Percentiles rank a stretch among this genome's conserved stretches.
phyloP scores from a whole-genome alignment of 2,888 invertebrate genomes.

The Lepetodrilus schrolli region DNA sequence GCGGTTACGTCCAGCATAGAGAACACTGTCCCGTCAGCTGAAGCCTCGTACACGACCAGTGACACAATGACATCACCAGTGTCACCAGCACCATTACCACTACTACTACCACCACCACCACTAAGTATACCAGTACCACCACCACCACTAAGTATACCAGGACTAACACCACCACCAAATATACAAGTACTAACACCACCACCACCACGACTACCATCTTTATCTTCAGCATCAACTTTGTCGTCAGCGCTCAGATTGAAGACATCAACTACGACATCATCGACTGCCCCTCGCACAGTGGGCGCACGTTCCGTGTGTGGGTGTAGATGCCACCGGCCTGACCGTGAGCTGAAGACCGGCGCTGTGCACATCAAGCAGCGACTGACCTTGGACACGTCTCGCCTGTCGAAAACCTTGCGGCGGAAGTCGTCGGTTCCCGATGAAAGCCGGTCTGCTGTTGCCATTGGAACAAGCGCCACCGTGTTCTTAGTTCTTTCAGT shows the following conservation, averaged over 20 bases:
- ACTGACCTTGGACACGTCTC: background rate
- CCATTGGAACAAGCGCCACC: background rate
- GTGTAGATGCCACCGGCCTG: too few relatives aligned
- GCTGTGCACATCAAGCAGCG: background rate
- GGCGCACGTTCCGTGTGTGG: too few relatives aligned
- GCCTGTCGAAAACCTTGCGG: background rate
- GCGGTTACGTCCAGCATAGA: too few relatives aligned
- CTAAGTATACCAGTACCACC: background rate
- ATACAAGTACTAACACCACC: background rate
- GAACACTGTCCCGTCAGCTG: too few relatives aligned
- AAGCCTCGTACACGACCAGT: background rate
- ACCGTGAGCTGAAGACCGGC: too few relatives aligned
- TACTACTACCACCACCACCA: background rate
- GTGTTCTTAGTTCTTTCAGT: background rate
- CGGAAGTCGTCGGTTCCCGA: background rate
- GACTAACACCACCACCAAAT: background rate
- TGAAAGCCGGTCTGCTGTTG: background rate
- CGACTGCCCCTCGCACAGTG: too few relatives aligned
- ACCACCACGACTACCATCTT: background rate
- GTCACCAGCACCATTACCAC: background rate
- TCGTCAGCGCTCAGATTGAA: background rate
- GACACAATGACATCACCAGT: background rate
- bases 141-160: background rate
- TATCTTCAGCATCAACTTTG: background rate
- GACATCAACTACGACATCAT: too few relatives aligned